Base-by-base conservation (phyloP, 2,113 vertebrate species). In the Boulengerochromis microlepis region DNA sequence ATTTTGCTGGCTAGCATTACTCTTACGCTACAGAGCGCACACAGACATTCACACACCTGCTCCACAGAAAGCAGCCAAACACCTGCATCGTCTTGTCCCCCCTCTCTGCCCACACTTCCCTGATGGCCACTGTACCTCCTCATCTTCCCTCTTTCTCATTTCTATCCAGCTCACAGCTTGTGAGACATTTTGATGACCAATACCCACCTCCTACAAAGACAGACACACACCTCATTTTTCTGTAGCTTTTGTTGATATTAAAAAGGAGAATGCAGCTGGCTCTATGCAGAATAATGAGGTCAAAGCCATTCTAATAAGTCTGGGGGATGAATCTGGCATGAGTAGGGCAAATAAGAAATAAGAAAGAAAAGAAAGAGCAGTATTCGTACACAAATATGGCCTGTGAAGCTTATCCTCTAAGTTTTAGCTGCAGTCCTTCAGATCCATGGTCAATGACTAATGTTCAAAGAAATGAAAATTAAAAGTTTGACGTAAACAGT, bases 251-350 rank as follows among this genome's bases (percentile, higher is more conserved):
- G 88, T 94, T 94, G 94, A 96, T 96, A 95, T 96, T 96, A 94
- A 95, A 96, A 96, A 91, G 61, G 83, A 91, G 93, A 92, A 95
- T 94, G 91, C 94, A 95, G 95, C 94, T 95, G 94, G 91, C 89
- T 94, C 94, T 93, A 92, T 91, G 95, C 90, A 92, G 93, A 92
- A 95, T 96, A 97, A 96, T 96, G 94, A 96, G 94, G 95, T 96
- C 95, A 95, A 93, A 93, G 92, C 87, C 89, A 86, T 94, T 95
- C 92, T 96, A 95, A 96, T 96, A 95, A 94, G 92, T 95, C 91
- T 91, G 87, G 86, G 85, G 90, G 90, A 94, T 93, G 90, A 94
- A 90, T 82, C 90, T 85, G 61, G 86, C 53, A 84, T 40, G 31
- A 92, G 88, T 52, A 88, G 81, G 86, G 90, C 86, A 91, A 85